phyloP scores from a whole-genome alignment of 2,113 vertebrate genomes.

The Tupaia tana region DNA sequence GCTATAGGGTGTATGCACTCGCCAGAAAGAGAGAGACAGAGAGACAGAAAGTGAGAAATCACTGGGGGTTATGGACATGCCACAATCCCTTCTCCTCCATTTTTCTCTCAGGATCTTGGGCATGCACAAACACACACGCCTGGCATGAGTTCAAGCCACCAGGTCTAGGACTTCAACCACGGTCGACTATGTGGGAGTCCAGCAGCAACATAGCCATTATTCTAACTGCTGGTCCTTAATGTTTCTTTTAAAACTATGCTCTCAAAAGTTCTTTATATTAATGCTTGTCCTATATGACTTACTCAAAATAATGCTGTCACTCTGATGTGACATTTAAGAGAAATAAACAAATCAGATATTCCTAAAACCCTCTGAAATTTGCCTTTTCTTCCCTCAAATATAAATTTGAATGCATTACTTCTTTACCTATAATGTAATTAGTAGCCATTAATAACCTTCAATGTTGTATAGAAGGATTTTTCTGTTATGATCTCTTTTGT shows the following conservation, averaged over 20 bases:
- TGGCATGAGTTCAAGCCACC: no score
- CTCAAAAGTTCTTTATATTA: neutral
- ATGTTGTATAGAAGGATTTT: neutral
- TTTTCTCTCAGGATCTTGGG: no score
- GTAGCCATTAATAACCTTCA: neutral
- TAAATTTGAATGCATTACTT: neutral
- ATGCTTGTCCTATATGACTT: neutral
- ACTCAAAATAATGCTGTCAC: neutral
- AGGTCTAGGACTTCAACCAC: no score
- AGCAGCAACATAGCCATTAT: no score
- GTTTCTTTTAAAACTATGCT: neutral
- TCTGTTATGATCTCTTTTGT: neutral
- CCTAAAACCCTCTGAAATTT: neutral
- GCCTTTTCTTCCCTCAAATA: neutral
- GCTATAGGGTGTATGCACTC: no score
- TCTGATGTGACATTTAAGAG: neutral
- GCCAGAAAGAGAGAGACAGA: no score
- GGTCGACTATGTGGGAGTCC: no score
- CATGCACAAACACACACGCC: no score
- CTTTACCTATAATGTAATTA: neutral
- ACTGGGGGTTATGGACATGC: no score
- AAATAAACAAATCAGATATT: neutral
- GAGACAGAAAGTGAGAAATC: no score
- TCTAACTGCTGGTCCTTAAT: no score
- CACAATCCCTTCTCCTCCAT: no score